Conservation (phyloP, 2,797 vertebrate species). For the Argentina silus region DNA sequence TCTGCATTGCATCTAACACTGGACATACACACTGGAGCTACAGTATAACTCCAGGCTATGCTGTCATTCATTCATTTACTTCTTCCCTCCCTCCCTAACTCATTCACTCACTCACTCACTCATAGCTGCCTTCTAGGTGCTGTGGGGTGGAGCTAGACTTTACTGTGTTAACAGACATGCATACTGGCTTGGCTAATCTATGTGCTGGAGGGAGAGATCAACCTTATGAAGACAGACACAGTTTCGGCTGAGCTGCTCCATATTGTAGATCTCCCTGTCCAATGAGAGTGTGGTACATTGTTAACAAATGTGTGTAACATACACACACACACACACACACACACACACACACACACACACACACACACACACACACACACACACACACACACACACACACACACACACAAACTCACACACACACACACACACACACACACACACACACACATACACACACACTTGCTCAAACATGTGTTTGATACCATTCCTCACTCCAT, state of each 20-base stretch:
- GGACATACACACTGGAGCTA: not conserved
- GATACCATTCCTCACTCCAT: too few species aligned
- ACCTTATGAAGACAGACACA: not conserved
- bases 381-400: constrained; percentile 15
- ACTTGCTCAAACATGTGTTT: not conserved
- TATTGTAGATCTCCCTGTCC: too few species aligned
- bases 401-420: not conserved
- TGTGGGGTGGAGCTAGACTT: too few species aligned
- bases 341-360: not conserved
- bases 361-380: not conserved
- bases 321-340: not conserved
- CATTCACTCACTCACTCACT: not conserved
- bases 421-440: not conserved
- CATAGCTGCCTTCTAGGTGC: not conserved
- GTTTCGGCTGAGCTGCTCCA: not conserved
- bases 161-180: too few species aligned
- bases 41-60: not conserved
- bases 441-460: not conserved
- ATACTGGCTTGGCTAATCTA: too few species aligned
- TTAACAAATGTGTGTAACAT: not conserved
- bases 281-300: not conserved
- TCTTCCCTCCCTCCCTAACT: not conserved
- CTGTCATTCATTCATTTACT: constrained; percentile 9
- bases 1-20: constrained; percentile 2
- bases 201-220: not conserved